Conservation (phyloP, 2,113 vertebrate species). For the Leptosomus discolor region DNA sequence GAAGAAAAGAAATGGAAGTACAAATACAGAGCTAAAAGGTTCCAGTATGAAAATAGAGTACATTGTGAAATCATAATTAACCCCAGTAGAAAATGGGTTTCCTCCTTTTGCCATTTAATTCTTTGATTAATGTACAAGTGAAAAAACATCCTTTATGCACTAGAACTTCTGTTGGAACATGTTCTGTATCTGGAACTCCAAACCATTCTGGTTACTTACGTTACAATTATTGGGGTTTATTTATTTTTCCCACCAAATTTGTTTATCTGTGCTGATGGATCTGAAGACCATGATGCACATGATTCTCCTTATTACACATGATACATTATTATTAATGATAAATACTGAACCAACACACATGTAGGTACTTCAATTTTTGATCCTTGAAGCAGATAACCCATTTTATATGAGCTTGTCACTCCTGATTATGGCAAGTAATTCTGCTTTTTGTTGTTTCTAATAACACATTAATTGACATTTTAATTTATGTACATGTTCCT, state of each 20-base stretch:
- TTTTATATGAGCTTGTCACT: neutral
- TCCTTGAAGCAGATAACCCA: neutral
- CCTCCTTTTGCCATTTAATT: neutral
- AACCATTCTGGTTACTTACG: neutral
- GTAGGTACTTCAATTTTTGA: neutral
- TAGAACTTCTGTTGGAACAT: neutral
- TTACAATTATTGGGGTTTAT: neutral
- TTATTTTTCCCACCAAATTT: neutral
- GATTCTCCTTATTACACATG: neutral
- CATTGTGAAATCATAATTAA: neutral
- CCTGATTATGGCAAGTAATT: neutral
- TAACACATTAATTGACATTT: neutral
- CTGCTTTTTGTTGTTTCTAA: neutral
- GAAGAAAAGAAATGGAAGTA: neutral
- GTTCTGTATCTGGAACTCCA: neutral
- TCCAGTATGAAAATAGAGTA: neutral
- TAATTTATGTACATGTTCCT: neutral
- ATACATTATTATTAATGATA: neutral
- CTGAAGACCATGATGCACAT: neutral
- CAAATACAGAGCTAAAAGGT: neutral
- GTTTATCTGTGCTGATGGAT: neutral
- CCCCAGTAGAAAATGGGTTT: neutral
- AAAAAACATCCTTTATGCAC: neutral
- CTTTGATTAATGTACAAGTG: neutral
- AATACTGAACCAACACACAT: neutral